Evolutionary conservation across 2,113 vertebrate species (phyloP).

Genomic region (Agelaius tricolor): DNA sequence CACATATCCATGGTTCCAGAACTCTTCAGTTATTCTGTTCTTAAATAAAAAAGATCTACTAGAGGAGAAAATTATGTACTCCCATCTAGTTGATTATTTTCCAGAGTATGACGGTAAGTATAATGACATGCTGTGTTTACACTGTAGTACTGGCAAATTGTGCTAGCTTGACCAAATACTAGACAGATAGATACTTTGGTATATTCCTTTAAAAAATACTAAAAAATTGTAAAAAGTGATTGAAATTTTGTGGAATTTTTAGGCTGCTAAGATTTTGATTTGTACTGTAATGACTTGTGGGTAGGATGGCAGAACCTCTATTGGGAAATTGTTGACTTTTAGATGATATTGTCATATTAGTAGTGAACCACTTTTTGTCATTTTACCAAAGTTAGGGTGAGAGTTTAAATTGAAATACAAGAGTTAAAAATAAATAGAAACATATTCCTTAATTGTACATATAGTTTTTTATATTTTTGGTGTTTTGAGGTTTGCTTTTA

Average conservation of each 20-base stretch:
- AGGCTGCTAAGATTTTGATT: neutral
- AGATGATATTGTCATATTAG: neutral
- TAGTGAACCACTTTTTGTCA: neutral
- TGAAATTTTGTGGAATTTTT: neutral
- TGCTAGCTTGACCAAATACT: neutral
- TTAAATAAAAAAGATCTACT: constrained; percentile 97
- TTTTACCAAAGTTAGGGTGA: neutral
- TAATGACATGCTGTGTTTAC: neutral
- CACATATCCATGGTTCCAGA: constrained; percentile 94
- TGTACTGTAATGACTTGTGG: neutral
- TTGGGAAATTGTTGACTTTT: neutral
- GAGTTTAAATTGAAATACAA: neutral
- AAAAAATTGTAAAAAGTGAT: neutral
- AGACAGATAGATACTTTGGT: neutral
- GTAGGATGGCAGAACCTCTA: neutral
- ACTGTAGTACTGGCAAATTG: neutral
- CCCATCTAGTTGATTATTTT: constrained; percentile 94
- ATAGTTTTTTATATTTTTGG: neutral
- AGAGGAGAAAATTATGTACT: constrained; percentile 96
- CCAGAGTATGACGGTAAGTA: constrained; percentile 93
- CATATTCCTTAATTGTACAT: neutral
- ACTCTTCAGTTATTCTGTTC: constrained; percentile 94
- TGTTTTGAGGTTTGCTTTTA: neutral
- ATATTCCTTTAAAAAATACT: neutral
- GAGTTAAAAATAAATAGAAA: neutral